These are phyloP conservation scores for Odontesthes bonariensis DNA, from an alignment of 2,113 vertebrate species.

Conservation along the genomic window DNA sequence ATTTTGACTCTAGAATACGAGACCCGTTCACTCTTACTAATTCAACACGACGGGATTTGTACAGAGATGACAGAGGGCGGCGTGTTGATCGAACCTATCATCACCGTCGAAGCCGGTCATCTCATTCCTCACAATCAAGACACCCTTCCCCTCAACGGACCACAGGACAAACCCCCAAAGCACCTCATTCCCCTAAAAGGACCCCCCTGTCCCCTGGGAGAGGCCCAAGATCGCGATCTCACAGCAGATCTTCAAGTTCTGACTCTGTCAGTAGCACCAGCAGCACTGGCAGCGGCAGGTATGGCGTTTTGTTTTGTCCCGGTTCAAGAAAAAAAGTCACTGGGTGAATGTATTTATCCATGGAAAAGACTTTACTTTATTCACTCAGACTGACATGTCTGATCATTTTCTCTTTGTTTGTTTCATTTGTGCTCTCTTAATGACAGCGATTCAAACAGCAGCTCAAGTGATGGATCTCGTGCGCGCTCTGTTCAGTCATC, in stretches of 20 bases:
- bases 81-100: constrained; percentile 94
- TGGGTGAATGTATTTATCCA: not conserved
- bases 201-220: constrained; percentile 78
- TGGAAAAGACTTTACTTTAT: not conserved
- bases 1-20: constrained; percentile 94
- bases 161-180: constrained; percentile 90
- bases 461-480: constrained; percentile 94
- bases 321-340: not conserved
- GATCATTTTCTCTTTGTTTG: not conserved
- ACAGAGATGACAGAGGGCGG: constrained; percentile 92
- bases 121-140: constrained; percentile 98
- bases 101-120: constrained; percentile 95
- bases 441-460: constrained; percentile 96
- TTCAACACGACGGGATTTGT: constrained; percentile 94
- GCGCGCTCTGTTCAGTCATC: constrained; percentile 95
- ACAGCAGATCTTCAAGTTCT: constrained; percentile 94
- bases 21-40: constrained; percentile 95
- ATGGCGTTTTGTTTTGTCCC: constrained; percentile 42
- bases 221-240: constrained; percentile 87
- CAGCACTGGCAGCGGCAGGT: constrained; percentile 98
- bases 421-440: not conserved
- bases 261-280: constrained; percentile 98
- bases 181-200: constrained; percentile 91
- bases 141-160: constrained; percentile 95
- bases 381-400: constrained; percentile 3